These are phyloP conservation scores for Chymomyza costata DNA, from an alignment of 1,140 invertebrate species.

Conservation along the genomic window DNA sequence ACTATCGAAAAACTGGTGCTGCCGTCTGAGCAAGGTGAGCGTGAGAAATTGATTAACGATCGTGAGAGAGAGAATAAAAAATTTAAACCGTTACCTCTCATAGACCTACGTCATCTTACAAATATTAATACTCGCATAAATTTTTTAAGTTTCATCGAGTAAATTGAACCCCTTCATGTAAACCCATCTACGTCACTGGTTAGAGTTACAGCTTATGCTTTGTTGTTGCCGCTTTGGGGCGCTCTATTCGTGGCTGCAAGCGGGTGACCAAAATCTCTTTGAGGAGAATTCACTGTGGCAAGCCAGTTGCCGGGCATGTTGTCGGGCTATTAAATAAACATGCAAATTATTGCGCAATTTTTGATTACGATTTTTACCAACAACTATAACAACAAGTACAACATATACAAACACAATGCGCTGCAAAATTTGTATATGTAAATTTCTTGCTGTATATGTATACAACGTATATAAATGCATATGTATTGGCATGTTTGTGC, in stretches of 20 bases:
- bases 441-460: conserved; percentile 46
- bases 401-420: conserved; percentile 7
- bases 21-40: no score
- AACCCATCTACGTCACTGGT: no score
- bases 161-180: no score
- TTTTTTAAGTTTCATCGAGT: no score
- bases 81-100: no score
- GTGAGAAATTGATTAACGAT: no score
- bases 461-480: conserved; percentile 55
- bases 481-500: conserved; percentile 12
- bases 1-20: no score
- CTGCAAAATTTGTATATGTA: conserved; percentile 8
- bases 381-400: conserved; percentile 14
- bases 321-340: conserved; percentile 68
- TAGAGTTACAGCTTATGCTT: no score
- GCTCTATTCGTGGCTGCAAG: conserved; percentile 14
- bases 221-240: conserved; percentile 14
- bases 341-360: conserved; percentile 73
- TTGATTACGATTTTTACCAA: conserved; percentile 63
- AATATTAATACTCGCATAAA: no score
- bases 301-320: conserved; percentile 5
- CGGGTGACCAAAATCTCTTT: neutral
- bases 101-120: no score
- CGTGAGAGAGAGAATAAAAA: no score
- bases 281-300: no score